phyloP scores from a whole-genome alignment of 2,113 vertebrate genomes.

The Microtus oregoni region DNA sequence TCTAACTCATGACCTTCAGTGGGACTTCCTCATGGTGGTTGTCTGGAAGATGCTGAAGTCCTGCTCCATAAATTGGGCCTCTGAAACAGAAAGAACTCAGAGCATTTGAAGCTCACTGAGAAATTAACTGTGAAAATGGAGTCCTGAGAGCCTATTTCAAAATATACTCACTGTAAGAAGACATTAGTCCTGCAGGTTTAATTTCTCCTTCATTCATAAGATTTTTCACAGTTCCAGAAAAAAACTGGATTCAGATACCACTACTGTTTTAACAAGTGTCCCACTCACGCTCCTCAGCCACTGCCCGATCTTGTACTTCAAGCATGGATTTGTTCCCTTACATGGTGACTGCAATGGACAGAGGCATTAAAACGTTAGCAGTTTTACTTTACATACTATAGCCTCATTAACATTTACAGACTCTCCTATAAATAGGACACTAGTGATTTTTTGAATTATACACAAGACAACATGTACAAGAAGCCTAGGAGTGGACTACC shows the following conservation, averaged over 20 bases:
- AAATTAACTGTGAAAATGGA: background rate
- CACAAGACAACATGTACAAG: background rate
- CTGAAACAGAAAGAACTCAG: background rate
- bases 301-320: background rate
- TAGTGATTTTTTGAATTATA: background rate
- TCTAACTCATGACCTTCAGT: background rate
- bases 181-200: background rate
- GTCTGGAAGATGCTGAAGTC: background rate
- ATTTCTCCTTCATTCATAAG: background rate
- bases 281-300: background rate
- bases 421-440: background rate
- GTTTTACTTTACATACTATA: background rate
- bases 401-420: background rate
- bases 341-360: background rate
- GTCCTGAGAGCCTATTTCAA: background rate
- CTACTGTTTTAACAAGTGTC: background rate
- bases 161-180: background rate
- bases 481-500: background rate
- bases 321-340: background rate
- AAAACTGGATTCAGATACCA: background rate
- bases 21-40: background rate
- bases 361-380: background rate
- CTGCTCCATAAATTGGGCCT: background rate
- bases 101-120: background rate
- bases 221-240: background rate